Conservation (phyloP, 2,113 vertebrate species). For the Zingel zingel region DNA sequence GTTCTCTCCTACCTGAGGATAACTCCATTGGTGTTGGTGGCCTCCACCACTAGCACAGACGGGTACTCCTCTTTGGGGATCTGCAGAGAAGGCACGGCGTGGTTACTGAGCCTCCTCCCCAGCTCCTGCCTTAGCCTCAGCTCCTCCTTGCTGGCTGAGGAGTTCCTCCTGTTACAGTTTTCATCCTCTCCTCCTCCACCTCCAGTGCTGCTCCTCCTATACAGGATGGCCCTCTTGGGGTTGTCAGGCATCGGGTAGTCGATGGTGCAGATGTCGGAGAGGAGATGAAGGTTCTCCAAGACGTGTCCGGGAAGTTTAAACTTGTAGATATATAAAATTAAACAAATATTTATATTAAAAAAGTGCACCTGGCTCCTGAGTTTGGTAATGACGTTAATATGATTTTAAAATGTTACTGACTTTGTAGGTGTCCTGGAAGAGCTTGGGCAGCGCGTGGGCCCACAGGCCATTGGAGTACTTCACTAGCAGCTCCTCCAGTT, state of each 20-base stretch:
- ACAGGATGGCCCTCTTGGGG: conserved; percentile 93
- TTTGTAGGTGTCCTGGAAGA: conserved; percentile 91
- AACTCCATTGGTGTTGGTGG: conserved; percentile 90
- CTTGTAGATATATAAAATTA: conserved; percentile 68
- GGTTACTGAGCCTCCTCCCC: conserved; percentile 64
- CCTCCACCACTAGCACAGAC: conserved; percentile 93
- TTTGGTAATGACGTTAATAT: not conserved
- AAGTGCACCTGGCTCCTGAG: not conserved
- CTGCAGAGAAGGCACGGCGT: conserved; percentile 86
- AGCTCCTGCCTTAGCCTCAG: conserved; percentile 62
- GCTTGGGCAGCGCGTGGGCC: conserved; percentile 93
- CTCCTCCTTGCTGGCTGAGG: conserved; percentile 60
- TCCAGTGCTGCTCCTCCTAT: conserved; percentile 72
- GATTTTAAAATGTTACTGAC: conserved; percentile 54
- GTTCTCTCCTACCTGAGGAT: conserved; percentile 87
- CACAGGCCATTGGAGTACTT: conserved; percentile 94
- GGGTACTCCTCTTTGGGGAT: conserved; percentile 92
- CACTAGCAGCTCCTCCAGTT: conserved; percentile 88
- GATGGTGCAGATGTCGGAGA: conserved; percentile 91
- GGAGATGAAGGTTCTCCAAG: conserved; percentile 88
- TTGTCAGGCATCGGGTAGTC: conserved; percentile 91
- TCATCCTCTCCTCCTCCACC: conserved; percentile 73
- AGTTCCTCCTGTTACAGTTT: conserved; percentile 77
- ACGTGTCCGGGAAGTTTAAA: conserved; percentile 88
- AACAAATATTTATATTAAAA: not conserved